Evolutionary conservation across 2,888 invertebrate genomes (phyloP).

Genomic region (Biston betularia): DNA sequence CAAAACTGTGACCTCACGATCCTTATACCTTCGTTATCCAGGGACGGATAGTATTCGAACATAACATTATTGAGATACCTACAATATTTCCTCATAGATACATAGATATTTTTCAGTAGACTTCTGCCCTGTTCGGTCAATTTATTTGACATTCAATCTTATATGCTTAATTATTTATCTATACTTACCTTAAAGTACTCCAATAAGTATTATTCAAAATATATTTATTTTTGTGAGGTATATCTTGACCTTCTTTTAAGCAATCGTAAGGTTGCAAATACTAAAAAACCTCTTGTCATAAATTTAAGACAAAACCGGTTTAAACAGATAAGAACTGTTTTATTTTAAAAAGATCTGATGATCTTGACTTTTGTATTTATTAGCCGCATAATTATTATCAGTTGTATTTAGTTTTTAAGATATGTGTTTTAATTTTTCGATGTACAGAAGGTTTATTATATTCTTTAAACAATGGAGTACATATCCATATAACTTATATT

Average conservation of each 20-base stretch:
- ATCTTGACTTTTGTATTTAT: slow-evolving; percentile 9
- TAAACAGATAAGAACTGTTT: neutral
- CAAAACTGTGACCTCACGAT: too few relatives aligned
- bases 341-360: slow-evolving; percentile 4
- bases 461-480: too few relatives aligned
- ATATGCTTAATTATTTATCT: neutral
- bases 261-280: slow-evolving; percentile 14
- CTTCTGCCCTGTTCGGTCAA: too few relatives aligned
- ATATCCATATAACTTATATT: too few relatives aligned
- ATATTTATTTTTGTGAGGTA: neutral
- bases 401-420: too few relatives aligned
- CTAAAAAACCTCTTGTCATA: slow-evolving; percentile 17
- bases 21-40: too few relatives aligned
- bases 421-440: too few relatives aligned
- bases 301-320: slow-evolving; percentile 19
- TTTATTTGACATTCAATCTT: neutral
- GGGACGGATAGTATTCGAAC: too few relatives aligned
- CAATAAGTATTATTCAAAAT: neutral
- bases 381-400: neutral
- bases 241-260: slow-evolving; percentile 23
- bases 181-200: neutral
- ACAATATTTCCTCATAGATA: too few relatives aligned
- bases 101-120: too few relatives aligned
- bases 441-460: too few relatives aligned
- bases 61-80: too few relatives aligned